These are phyloP conservation scores for crab-eating macaque (Macaca fascicularis) DNA, from an alignment of 2,113 vertebrate species.

Conservation along the genomic window DNA sequence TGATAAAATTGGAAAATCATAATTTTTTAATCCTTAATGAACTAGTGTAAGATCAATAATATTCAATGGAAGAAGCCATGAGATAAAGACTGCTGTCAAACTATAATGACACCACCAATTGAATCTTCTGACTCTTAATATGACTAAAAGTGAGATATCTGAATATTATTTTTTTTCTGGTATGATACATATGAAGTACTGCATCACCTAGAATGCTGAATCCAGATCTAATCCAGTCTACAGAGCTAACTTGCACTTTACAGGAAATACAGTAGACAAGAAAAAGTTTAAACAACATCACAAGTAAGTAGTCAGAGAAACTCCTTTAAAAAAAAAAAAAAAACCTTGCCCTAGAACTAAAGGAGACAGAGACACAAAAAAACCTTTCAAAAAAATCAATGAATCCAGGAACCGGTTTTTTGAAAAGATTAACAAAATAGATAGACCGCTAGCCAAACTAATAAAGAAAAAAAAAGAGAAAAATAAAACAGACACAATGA, in stretches of 20 bases:
- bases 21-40: not conserved
- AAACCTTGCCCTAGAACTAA: no score
- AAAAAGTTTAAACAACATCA: not conserved
- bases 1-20: not conserved
- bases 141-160: not conserved
- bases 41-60: not conserved
- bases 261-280: not conserved
- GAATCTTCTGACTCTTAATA: not conserved
- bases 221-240: not conserved
- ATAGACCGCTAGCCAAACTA: no score
- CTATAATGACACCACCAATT: not conserved
- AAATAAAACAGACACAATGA: no score
- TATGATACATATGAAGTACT: not conserved
- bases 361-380: no score
- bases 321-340: not conserved
- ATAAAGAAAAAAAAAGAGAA: no score
- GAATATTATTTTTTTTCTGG: not conserved
- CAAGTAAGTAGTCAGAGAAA: constrained; percentile 31
- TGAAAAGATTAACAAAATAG: no score
- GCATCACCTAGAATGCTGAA: not conserved
- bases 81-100: not conserved
- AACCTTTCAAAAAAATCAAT: no score
- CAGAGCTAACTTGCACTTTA: not conserved
- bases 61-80: not conserved
- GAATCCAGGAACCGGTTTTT: no score